phyloP scores from a whole-genome alignment of 2,113 vertebrate species.

The Solea solea region DNA sequence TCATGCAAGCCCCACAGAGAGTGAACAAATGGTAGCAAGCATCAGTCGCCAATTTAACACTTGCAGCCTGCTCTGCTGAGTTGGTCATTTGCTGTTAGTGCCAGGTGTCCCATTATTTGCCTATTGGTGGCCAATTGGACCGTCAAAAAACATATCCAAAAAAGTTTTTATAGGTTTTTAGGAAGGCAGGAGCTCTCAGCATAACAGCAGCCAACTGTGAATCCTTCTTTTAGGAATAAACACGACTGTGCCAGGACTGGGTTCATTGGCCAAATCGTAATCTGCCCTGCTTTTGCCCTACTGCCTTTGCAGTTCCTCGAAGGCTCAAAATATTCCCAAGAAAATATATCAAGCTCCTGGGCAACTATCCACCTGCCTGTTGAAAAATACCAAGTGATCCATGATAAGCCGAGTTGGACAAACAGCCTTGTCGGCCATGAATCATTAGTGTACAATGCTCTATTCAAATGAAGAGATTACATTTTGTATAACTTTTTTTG shows the following conservation, averaged over 20 bases:
- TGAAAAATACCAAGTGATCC: not conserved
- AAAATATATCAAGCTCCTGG: not conserved
- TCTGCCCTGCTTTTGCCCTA: not conserved
- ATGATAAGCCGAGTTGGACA: not conserved
- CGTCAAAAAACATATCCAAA: not conserved
- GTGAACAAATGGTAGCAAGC: constrained; percentile 46
- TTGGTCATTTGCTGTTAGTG: constrained; percentile 17
- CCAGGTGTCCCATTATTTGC: not conserved
- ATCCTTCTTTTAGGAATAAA: too few species aligned
- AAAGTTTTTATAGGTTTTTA: not conserved
- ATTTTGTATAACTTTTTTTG: too few species aligned
- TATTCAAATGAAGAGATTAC: too few species aligned
- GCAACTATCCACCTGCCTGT: too few species aligned
- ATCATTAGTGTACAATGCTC: too few species aligned
- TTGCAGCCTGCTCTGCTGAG: constrained; percentile 27
- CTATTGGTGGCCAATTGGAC: not conserved
- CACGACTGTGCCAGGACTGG: not conserved
- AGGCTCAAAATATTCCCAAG: not conserved
- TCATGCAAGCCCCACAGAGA: constrained; percentile 20
- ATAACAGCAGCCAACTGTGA: too few species aligned
- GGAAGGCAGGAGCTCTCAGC: too few species aligned
- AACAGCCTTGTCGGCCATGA: not conserved
- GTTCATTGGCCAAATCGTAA: not conserved
- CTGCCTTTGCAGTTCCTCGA: not conserved
- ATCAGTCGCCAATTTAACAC: constrained; percentile 39